Percentiles rank a stretch among this genome's conserved stretches.
phyloP scores from a whole-genome alignment of 2,888 invertebrate species.

The Apoda limacodes region DNA sequence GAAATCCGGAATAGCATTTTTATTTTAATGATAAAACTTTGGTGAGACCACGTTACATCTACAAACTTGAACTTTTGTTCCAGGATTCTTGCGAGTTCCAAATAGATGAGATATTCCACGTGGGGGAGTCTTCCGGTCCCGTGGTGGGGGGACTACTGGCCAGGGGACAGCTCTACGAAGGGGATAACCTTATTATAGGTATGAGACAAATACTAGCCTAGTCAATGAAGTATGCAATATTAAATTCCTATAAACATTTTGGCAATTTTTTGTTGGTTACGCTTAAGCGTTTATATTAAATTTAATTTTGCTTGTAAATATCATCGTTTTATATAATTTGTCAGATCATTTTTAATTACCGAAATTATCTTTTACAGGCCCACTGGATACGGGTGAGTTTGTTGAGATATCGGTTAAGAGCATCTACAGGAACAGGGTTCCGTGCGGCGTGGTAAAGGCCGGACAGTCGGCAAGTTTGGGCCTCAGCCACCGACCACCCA shows the following conservation, averaged over 20 bases:
- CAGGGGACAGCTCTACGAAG: conserved; percentile 88
- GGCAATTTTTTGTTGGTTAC: no score
- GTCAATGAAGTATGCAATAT: not conserved
- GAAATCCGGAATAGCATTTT: no score
- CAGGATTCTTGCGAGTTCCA: conserved; percentile 86
- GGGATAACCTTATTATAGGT: conserved; percentile 81
- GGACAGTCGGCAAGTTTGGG: conserved; percentile 92
- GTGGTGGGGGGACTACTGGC: conserved; percentile 84
- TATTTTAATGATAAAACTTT: no score
- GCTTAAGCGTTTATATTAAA: no score
- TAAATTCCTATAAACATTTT: no score
- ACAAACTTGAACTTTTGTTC: conserved; percentile 17
- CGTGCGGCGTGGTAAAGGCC: conserved; percentile 87
- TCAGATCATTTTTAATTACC: not conserved
- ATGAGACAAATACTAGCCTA: conserved; percentile 9
- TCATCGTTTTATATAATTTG: no score
- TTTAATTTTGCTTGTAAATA: no score
- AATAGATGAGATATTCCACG: conserved; percentile 93
- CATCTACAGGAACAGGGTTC: conserved; percentile 92
- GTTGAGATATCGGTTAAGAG: conserved; percentile 82
- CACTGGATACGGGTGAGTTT: conserved; percentile 83
- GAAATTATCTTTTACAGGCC: conserved; percentile 60
- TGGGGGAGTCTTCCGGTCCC: conserved; percentile 82
- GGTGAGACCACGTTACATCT: no score
- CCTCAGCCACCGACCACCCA: conserved; percentile 79